These are phyloP conservation scores for Nomada goodeniana DNA, from an alignment of 2,888 invertebrate species.

Conservation along the genomic window DNA sequence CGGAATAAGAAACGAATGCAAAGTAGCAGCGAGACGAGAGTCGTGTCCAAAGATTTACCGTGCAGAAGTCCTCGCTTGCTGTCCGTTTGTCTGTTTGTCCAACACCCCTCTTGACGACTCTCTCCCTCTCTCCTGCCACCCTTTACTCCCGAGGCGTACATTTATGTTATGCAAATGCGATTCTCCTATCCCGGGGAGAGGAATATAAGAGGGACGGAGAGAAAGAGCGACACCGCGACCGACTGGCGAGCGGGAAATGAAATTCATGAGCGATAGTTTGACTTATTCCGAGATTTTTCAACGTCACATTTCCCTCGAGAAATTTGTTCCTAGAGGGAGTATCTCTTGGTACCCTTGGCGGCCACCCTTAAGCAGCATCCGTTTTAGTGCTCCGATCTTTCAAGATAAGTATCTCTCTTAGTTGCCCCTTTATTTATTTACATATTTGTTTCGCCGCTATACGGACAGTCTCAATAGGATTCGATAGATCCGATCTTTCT, in stretches of 20 bases:
- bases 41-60: constrained; percentile 67
- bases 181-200: constrained; percentile 35
- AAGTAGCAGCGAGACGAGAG: constrained; percentile 52
- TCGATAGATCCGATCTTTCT: not conserved
- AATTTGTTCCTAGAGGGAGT: constrained; percentile 17
- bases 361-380: not conserved
- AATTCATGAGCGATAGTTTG: constrained; percentile 59
- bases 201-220: constrained; percentile 26
- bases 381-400: constrained; percentile 11
- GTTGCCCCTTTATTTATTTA: not conserved
- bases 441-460: not conserved
- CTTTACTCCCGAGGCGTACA: constrained; percentile 47
- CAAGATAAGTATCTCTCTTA: not conserved
- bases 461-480: not conserved
- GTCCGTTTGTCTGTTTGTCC: constrained; percentile 63
- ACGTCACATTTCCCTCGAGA: constrained; percentile 30
- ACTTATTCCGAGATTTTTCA: constrained; percentile 50
- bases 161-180: constrained; percentile 72
- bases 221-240: constrained; percentile 35
- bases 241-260: constrained; percentile 43
- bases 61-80: constrained; percentile 46
- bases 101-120: constrained; percentile 42
- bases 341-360: not conserved
- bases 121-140: constrained; percentile 3
- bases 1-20: constrained; percentile 64